Base-by-base conservation (phyloP, 2,113 vertebrate species). In the Solea solea region DNA sequence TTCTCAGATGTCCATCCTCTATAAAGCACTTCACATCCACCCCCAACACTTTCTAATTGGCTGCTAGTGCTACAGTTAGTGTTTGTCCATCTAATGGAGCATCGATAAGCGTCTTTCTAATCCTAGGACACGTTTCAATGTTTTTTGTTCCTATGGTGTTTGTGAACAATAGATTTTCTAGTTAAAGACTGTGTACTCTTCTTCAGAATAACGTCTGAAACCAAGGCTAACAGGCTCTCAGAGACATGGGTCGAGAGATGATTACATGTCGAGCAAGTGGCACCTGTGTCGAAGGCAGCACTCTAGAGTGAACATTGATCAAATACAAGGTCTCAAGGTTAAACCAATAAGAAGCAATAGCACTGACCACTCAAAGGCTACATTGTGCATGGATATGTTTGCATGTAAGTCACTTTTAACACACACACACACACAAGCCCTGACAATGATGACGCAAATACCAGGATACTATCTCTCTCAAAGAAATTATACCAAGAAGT, bases 301-400 rank as follows among this genome's bases (percentile, higher is more conserved):
- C 56, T 74, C 69, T 42, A 55, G 63, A 77, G 41, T 75, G 71
- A 65, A 69, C 74, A 48, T 66, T 82, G 63, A 83, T 84, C 70
- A 80, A 78, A 64, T 21, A n/a, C 52, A 74, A 80, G 73, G 75
- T 87, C 82, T 71, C 53, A 41, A 69, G 75, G 63, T 78, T 40
- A 65, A 62, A 65, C 65, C 39, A 64, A 58, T 52, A 28, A 71
- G 8, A 40, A 39, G 46, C 40, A 67, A 74, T 46, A 61, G 61
- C 63, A 62, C 14, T 13, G 61, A 69, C 44, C 25, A 34, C 59
- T 52, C 63, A 45, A 25, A 59, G 39, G 57, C 14, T n/a, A 10
- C 45, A 5, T 3, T 41, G 9, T 44, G 56, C 5, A 10, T 40
- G 13, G 34, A 16, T 40, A 11, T 41, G 34, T 9, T 58, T 5